Evolutionary conservation across 2,888 invertebrate species (phyloP).

Genomic region (Cinara cedri): DNA sequence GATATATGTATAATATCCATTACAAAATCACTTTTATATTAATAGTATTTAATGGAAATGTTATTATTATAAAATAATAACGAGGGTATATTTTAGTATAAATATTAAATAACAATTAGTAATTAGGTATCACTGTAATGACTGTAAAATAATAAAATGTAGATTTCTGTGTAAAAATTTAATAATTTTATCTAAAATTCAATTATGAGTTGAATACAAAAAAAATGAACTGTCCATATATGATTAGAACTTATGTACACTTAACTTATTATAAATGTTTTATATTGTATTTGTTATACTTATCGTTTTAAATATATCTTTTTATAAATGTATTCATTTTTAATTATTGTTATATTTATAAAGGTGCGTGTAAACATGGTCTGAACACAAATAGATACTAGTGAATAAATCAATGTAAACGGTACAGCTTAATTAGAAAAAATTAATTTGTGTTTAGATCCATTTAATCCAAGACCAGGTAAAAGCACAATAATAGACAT

Average conservation of each 20-base stretch:
- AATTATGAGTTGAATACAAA: not conserved
- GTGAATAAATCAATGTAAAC: no score
- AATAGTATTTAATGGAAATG: constrained; percentile 20
- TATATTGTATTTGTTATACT: no score
- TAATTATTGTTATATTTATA: no score
- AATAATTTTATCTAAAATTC: constrained; percentile 6
- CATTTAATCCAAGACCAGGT: no score
- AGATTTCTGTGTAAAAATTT: constrained; percentile 33
- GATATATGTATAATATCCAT: not conserved
- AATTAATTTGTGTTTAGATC: no score
- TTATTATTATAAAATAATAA: constrained; percentile 19
- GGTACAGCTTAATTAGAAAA: no score
- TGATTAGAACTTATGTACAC: not conserved
- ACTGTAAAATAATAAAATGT: constrained; percentile 31
- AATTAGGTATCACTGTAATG: constrained; percentile 17
- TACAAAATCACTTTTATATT: constrained; percentile 13
- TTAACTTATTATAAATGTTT: no score
- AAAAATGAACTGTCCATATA: not conserved
- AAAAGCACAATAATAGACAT: no score
- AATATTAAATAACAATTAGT: not conserved
- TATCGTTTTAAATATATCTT: no score
- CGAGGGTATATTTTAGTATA: constrained; percentile 16
- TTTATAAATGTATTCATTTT: no score
- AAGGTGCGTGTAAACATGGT: no score
- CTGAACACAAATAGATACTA: no score